Conservation (phyloP, 2,797 vertebrate genomes). For the Acanthis flammea region DNA sequence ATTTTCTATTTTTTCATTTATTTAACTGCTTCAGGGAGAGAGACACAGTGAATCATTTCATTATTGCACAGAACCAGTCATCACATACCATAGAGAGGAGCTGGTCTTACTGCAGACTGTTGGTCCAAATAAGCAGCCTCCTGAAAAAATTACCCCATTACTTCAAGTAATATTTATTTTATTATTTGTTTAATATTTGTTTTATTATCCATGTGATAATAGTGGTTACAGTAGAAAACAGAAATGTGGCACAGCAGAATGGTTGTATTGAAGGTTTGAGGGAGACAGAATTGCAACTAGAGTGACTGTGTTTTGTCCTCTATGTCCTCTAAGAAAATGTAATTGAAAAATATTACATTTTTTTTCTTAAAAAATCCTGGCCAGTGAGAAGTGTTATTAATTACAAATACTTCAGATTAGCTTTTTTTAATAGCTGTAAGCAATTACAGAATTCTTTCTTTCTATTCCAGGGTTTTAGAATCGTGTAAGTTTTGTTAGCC, state of each 20-base stretch:
- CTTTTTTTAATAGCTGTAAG: neutral
- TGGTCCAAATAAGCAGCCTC: slow-evolving; percentile 35
- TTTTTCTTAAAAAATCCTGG: neutral
- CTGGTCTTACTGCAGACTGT: neutral
- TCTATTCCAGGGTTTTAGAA: neutral
- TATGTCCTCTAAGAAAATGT: neutral
- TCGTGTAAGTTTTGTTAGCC: neutral
- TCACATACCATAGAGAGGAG: slow-evolving; percentile 2
- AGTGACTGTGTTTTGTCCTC: neutral
- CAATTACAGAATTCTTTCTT: neutral
- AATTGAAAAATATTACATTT: neutral
- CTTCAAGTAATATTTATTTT: neutral
- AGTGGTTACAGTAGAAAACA: neutral
- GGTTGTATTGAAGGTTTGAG: neutral
- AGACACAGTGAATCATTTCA: slow-evolving; percentile 16
- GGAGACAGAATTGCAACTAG: neutral
- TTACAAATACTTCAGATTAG: neutral
- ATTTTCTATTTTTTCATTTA: neutral
- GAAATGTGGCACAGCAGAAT: neutral
- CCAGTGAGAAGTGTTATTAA: neutral
- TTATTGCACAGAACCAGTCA: slow-evolving; percentile 22
- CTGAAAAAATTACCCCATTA: neutral
- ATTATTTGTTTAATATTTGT: neutral
- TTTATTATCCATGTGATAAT: neutral
- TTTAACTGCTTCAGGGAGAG: neutral